These are phyloP conservation scores for Lithophane ornitopus DNA, from an alignment of 2,888 invertebrate species.

Conservation along the genomic window DNA sequence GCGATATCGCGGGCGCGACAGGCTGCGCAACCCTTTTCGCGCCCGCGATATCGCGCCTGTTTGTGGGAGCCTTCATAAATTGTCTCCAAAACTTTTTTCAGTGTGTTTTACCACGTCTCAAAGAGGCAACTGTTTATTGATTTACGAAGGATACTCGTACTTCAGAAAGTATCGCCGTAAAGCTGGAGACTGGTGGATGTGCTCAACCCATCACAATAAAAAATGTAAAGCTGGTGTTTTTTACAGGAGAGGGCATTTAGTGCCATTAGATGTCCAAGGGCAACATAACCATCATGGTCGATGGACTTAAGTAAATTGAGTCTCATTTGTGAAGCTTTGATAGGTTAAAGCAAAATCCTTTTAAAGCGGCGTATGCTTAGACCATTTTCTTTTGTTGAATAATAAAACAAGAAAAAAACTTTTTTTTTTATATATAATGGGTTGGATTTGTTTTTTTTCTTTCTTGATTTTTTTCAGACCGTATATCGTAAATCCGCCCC, in stretches of 20 bases:
- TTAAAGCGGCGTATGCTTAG: neutral
- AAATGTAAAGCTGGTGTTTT: constrained; percentile 20
- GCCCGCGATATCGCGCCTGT: too few species aligned
- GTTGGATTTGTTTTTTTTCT: neutral
- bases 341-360: neutral
- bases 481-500: neutral
- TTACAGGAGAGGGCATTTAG: neutral
- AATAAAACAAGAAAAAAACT: neutral
- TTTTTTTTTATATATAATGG: neutral
- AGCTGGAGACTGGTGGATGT: constrained; percentile 22
- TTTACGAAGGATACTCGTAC: constrained; percentile 13
- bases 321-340: neutral
- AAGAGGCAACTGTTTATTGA: constrained; percentile 7
- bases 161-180: constrained; percentile 16
- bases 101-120: neutral
- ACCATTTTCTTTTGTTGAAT: too few species aligned
- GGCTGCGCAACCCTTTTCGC: too few species aligned
- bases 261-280: neutral
- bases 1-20: too few species aligned
- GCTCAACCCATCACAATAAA: constrained; percentile 21
- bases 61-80: too few species aligned
- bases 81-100: neutral
- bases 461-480: neutral
- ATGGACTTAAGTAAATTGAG: neutral
- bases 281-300: constrained; percentile 3